Percentiles rank a stretch among this genome's conserved stretches.
Evolutionary conservation across 2,797 vertebrate genomes (phyloP).

Genomic region (Delichon dasypus): DNA sequence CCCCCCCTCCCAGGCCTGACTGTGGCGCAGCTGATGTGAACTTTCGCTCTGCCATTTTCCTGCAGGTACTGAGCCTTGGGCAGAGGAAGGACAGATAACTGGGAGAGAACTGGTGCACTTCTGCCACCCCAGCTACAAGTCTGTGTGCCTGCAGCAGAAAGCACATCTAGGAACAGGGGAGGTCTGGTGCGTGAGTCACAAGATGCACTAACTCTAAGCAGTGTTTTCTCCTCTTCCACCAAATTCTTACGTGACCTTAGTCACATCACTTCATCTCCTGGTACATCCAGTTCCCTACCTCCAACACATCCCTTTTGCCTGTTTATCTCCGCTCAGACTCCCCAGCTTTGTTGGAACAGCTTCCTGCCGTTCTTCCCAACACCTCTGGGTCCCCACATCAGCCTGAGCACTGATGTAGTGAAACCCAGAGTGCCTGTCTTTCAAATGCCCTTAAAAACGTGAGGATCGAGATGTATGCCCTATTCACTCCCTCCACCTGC

Average conservation of each 20-base stretch:
- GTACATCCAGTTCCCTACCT: neutral
- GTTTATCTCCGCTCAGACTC: neutral
- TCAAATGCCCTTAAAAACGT: neutral
- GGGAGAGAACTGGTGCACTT: neutral
- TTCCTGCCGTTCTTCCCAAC: neutral
- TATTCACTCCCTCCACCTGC: neutral
- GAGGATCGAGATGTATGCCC: neutral
- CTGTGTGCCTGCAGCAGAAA: neutral
- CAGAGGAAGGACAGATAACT: neutral
- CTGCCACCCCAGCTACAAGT: neutral
- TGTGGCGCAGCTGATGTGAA: neutral
- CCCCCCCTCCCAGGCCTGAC: neutral
- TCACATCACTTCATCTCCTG: neutral
- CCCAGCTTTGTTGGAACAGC: neutral
- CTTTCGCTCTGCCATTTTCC: neutral
- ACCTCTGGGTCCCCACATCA: neutral
- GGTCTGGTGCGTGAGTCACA: neutral
- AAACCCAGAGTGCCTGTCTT: neutral
- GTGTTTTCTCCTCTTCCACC: neutral
- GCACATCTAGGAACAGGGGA: neutral
- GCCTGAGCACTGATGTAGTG: neutral
- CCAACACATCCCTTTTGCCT: neutral
- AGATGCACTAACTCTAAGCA: neutral
- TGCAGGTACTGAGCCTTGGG: neutral
- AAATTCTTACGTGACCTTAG: neutral